Percentiles rank a stretch among this genome's conserved stretches.
Conservation (phyloP, 2,888 invertebrate species). For the Synergus japonicus region DNA sequence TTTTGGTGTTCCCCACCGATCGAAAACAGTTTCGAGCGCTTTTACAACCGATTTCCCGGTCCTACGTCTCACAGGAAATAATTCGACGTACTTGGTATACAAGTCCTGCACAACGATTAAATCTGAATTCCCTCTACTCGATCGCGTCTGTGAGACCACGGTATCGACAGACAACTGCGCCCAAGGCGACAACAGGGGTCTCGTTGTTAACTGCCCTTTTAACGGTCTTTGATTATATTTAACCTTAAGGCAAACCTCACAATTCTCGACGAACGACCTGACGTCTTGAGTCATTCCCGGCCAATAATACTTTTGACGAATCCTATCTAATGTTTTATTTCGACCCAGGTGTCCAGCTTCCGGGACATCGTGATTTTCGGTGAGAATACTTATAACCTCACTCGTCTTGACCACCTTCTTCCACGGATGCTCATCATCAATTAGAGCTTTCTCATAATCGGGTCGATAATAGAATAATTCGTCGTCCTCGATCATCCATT, state of each 20-base stretch:
- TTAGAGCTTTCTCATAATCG: constrained; percentile 41
- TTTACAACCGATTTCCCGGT: background rate
- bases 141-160: no score
- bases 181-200: no score
- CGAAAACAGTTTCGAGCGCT: background rate
- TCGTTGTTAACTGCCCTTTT: no score
- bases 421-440: constrained; percentile 5
- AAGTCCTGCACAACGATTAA: background rate
- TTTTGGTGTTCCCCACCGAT: no score
- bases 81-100: background rate
- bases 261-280: background rate
- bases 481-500: constrained; percentile 37
- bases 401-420: no score
- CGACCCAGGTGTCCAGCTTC: constrained; percentile 44
- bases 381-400: no score
- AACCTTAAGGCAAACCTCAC: background rate
- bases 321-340: constrained; percentile 48
- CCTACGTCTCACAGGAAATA: background rate
- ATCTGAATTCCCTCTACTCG: background rate
- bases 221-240: background rate
- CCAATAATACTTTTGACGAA: constrained; percentile 41
- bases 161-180: no score
- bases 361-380: no score
- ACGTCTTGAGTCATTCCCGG: background rate
- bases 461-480: background rate